phyloP scores from a whole-genome alignment of 1,140 invertebrate genomes.

The Dysdera silvatica region DNA sequence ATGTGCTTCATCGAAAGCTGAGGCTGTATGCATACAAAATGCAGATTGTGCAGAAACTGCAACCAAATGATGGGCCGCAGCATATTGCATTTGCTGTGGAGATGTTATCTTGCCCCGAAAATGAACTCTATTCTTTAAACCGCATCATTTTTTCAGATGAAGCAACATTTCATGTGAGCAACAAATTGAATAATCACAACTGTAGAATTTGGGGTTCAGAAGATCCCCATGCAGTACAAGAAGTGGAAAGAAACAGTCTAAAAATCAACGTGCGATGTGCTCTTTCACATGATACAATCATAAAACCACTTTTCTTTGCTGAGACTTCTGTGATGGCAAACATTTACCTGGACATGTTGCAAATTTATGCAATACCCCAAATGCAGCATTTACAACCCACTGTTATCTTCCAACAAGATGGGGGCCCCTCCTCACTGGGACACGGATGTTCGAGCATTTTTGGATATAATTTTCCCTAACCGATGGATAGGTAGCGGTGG shows the following conservation, averaged over 20 bases:
- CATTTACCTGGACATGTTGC: too few species aligned
- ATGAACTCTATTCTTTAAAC: slow-evolving; percentile 1
- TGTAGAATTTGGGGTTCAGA: slow-evolving; percentile 19
- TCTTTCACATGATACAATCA: not conserved
- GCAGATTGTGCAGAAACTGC: too few species aligned
- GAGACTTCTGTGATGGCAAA: slow-evolving; percentile 8
- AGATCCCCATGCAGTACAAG: not conserved
- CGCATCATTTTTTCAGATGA: slow-evolving; percentile 10
- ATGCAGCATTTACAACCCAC: not conserved
- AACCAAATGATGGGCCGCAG: too few species aligned
- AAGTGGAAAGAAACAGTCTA: slow-evolving; percentile 16
- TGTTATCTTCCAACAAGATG: not conserved
- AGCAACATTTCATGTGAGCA: slow-evolving; percentile 9
- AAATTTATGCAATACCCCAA: not conserved
- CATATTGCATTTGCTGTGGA: too few species aligned
- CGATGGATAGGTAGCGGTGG: not conserved
- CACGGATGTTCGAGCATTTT: not conserved
- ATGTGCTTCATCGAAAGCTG: too few species aligned
- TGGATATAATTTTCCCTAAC: not conserved
- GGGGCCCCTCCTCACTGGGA: not conserved
- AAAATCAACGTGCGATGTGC: slow-evolving; percentile 23
- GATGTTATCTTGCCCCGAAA: too few species aligned
- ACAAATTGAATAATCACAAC: slow-evolving; percentile 21
- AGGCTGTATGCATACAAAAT: too few species aligned
- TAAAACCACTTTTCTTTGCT: slow-evolving; percentile 7